Base-by-base conservation (phyloP, 1,140 invertebrate genomes). In the Trinorchestia longiramus region DNA sequence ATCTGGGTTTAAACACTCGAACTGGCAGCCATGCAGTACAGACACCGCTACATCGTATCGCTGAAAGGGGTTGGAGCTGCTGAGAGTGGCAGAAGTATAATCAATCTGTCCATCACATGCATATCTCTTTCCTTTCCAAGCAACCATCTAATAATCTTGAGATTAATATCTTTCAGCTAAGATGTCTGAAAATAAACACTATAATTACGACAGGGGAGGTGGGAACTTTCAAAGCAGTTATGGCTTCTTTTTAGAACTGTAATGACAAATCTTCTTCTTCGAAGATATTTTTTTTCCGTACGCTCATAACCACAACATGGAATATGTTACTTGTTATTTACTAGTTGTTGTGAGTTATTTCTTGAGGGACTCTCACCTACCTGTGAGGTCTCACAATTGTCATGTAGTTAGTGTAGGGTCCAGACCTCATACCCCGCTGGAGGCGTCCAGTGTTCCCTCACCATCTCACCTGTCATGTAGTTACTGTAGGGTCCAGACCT, bases 381-480 rank as follows among this genome's bases (percentile, higher is more conserved):
- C 47, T 53, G 19, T 8, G 6, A 8, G 47, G 47, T 53, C 6
- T 53, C 19, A 8, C 47, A 53, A 6, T 19, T 19, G 47, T 53
- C 47, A 53, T 53, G 44, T 94, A 94, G 44, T 94, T 94, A 15
- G 43, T 47, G 40, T 6, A 15, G 15, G 43, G 92, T 94, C 90
- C 90, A 43, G 90, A n/a, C 90, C 41, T 42, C 90, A 42, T 92
- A 92, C 36, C 90, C 90, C 41, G 43, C 90, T 4, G 90, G 4
- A n/a, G n/a, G n/a, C n/a, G n/a, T 23, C 90, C 90, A 92, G 43
- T 42, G 90, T 8, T 92, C 90, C n/a, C 90, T 36, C n/a, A 92
- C 90, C 36, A 8, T 53, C 47, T 53, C 47, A 53, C 47, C 47
- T 19, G 6, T 53, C 47, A 53, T 19, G 92, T 94, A 94, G 44